A percentile compares a stretch with the other conserved stretches of the same genome.
phyloP scores from a whole-genome alignment of 2,797 vertebrate species.

The Galagoides demidoff region DNA sequence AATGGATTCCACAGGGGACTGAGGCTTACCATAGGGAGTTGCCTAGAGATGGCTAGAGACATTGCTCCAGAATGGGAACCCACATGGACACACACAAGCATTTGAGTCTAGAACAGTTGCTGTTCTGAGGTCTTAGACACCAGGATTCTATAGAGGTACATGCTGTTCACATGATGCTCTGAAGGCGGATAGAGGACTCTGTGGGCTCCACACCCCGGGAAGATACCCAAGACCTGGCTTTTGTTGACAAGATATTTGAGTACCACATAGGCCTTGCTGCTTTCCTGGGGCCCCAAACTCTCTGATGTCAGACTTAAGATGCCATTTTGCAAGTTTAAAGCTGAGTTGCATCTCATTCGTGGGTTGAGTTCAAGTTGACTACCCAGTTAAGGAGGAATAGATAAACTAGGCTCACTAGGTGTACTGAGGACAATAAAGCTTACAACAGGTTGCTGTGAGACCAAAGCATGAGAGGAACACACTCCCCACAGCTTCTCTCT shows the following conservation, averaged over 20 bases:
- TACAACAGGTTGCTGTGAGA: neutral
- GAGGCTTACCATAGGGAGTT: neutral
- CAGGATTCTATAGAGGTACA: neutral
- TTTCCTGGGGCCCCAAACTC: neutral
- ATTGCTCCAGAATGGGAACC: neutral
- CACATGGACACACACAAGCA: neutral
- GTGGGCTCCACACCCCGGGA: neutral
- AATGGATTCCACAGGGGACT: neutral
- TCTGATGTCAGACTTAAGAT: neutral
- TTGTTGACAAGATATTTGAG: neutral
- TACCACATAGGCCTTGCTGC: neutral
- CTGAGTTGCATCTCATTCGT: neutral
- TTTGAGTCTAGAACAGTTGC: neutral
- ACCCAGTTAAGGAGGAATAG: neutral
- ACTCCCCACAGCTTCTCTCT: neutral
- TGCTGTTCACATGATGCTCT: neutral
- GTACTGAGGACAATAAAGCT: neutral
- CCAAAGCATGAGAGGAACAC: neutral
- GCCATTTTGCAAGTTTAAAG: neutral
- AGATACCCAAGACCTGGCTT: neutral
- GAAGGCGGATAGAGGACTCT: neutral
- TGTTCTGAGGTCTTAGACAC: neutral
- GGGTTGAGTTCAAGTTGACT: neutral
- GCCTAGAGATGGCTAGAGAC: neutral
- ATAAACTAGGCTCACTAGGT: neutral